Evolutionary conservation across 1,140 invertebrate genomes (phyloP), one percentile per base, ranked within the genome.

Genomic region (Asbolus verrucosus): DNA sequence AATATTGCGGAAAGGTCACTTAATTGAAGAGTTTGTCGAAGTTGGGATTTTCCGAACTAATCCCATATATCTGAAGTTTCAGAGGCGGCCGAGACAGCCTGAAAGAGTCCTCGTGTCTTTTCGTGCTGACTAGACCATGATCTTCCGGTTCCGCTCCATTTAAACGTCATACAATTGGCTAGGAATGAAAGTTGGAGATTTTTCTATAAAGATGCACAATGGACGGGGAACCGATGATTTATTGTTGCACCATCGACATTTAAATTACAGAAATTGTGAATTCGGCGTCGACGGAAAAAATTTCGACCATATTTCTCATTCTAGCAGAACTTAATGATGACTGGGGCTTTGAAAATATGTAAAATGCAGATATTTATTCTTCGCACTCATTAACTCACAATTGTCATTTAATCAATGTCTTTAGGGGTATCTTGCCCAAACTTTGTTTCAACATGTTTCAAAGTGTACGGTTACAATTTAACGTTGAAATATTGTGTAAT

Each of bases 81-180:
- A 54, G 33, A 36, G 8, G 24, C 24, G 24, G 24, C 33, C 46
- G 21, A 14, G 21, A 8, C 24, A 0, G 46, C 2, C 21, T 13
- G 46, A 54, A 54, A 54, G 38, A 63, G 33, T 9, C 62, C 21
- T 21, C 11, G 16, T 27, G 39, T 46, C 43, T 65, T 65, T 33
- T 3, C 30, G 63, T 27, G 18, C 16, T 30, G 38, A 41, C 38
- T 46, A 65, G 39, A 46, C 43, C 63, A 30, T 43, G 63, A 39
- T 67, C 50, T 59, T 67, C 66, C 46, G 24, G 46, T 67, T 67
- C 66, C 50, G 33, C 31, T 60, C 46, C 46, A 67, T 67, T 67
- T 39, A 31, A 39, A 67, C 39, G 38, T 30, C 63, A 30, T 65
- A 65, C 39, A 65, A 65, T 65, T 31, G 39, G 39, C 18, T 14